Conservation (phyloP, 1,140 invertebrate genomes). For the Yoshiicerus persimilis region DNA sequence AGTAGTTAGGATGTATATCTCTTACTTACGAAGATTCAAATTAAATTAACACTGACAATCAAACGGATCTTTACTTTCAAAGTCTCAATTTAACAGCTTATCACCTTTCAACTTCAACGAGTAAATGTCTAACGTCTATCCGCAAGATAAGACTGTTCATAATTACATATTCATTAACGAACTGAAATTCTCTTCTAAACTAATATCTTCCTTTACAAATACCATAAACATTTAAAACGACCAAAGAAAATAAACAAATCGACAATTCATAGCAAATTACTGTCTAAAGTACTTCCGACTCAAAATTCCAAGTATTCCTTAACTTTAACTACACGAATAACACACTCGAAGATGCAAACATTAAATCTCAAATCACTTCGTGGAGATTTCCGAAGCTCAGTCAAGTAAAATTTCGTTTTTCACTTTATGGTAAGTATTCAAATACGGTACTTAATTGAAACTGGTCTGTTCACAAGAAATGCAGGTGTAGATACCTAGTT, state of each 20-base stretch:
- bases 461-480: background rate
- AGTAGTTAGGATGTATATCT: background rate
- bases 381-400: background rate
- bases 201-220: background rate
- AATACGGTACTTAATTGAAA: background rate
- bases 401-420: background rate
- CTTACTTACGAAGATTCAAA: slow-evolving; percentile 3
- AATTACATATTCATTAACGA: background rate
- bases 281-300: too few relatives aligned
- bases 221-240: background rate
- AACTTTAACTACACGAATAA: background rate
- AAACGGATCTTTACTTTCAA: background rate
- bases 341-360: background rate
- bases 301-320: background rate
- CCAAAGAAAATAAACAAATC: background rate
- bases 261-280: too few relatives aligned
- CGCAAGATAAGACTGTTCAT: background rate
- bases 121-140: background rate
- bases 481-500: background rate
- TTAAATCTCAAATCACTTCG: background rate
- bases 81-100: too few relatives aligned
- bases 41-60: background rate
- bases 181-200: background rate
- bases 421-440: background rate
- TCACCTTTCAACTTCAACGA: too few relatives aligned